Conservation (phyloP, 2,888 invertebrate species). For the Escarpia spicata region DNA sequence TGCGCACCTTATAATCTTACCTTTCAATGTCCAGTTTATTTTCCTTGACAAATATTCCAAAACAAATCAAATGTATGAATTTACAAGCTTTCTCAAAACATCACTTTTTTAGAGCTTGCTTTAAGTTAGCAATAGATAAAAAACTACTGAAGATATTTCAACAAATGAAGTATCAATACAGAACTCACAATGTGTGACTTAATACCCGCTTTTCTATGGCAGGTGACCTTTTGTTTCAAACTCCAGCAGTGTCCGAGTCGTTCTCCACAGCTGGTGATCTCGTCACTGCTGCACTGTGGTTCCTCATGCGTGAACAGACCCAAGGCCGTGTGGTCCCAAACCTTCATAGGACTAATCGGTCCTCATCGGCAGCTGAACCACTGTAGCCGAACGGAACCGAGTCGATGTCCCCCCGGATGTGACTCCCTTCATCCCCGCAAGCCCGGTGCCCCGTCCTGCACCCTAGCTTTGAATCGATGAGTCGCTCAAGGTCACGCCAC, state of each 20-base stretch:
- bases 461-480: constrained; percentile 64
- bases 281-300: neutral
- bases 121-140: too few species aligned
- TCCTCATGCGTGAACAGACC: neutral
- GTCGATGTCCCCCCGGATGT: neutral
- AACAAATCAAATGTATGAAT: too few species aligned
- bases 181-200: too few species aligned
- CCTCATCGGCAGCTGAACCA: constrained; percentile 25
- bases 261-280: neutral
- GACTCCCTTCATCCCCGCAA: neutral
- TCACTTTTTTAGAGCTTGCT: too few species aligned
- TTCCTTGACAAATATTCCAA: too few species aligned
- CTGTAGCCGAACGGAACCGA: constrained; percentile 13
- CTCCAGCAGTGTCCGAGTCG: neutral
- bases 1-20: too few species aligned
- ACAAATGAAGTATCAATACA: too few species aligned
- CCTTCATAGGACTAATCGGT: constrained; percentile 29
- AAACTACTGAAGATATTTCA: too few species aligned
- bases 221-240: neutral
- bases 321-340: neutral
- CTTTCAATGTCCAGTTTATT: too few species aligned
- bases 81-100: too few species aligned
- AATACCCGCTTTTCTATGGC: neutral
- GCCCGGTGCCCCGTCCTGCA: constrained; percentile 43
- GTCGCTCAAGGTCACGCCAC: constrained; percentile 69